Base-by-base conservation (phyloP, 2,113 vertebrate genomes). In the Sarotherodon lohbergeri region DNA sequence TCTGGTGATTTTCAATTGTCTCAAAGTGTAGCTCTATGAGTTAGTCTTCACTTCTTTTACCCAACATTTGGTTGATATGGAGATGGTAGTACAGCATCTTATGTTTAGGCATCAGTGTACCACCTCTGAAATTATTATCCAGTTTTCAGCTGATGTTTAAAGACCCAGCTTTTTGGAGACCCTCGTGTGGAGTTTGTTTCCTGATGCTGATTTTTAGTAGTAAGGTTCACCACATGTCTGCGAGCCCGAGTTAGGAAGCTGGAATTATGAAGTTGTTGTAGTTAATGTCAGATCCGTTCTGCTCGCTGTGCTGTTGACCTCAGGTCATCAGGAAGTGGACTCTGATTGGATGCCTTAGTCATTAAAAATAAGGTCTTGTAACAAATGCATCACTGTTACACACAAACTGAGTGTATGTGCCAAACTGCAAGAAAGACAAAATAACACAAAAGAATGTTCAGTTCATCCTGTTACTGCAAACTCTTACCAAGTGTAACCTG, bases 401-500 rank as follows among this genome's bases (percentile, higher is more conserved):
- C 41, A 73, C 14, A 46, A 73, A n/a, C 43, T 76, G 14, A 76
- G 71, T 76, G 43, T 76, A 76, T 29, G 43, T 76, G 43, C 24
- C 43, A 78, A 50, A 78, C 43, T 50, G 22, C 84, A 46, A 73
- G 13, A 73, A 46, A 6, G 46, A 32, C 55, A 82, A 43, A 57
- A 84, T 61, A 84, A 80, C 86, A 86, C 56, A 86, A n/a, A 55
- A 86, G 82, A 91, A 13, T 50, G 87, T 81, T 76, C 63, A 73
- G 41, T 85, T 90, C 55, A 81, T 88, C 66, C 83, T 89, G 91
- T 92, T 86, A 66, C 76, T 95, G 80, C 80, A 90, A 78, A 91
- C 88, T 91, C 63, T 90, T 86, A 93, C 89, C 94, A 94, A 79
- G 90, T 93, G 83, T 83, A 85, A 90, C 84, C 81, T 95, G 88